Conservation (phyloP, 1,140 invertebrate genomes). For the Leptonema lineaticorne region DNA sequence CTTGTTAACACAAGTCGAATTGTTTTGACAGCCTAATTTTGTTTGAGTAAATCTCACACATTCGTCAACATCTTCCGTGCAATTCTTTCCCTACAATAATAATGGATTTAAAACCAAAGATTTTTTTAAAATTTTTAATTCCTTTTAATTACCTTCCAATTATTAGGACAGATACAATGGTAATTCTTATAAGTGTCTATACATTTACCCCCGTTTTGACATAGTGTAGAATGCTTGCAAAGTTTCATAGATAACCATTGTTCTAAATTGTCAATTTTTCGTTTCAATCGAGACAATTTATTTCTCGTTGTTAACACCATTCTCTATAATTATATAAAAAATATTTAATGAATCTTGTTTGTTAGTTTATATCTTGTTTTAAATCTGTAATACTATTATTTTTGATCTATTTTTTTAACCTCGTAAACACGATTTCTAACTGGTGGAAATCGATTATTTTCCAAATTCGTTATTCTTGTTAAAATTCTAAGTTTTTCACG, state of each 20-base stretch:
- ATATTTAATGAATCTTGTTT: too few species aligned
- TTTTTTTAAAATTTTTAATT: background rate
- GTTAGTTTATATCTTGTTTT: too few species aligned
- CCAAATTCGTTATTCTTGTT: too few species aligned
- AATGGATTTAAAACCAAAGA: background rate
- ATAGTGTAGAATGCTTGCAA: constrained; percentile 70
- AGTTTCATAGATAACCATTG: constrained; percentile 56
- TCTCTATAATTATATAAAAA: background rate
- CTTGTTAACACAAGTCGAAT: constrained; percentile 80
- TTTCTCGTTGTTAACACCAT: constrained; percentile 39
- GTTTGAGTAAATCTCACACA: constrained; percentile 78
- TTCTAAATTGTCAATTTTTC: constrained; percentile 45
- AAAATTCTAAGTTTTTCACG: too few species aligned
- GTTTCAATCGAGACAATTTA: constrained; percentile 50
- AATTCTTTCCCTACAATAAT: constrained; percentile 65
- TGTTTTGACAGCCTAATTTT: constrained; percentile 93
- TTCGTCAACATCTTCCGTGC: constrained; percentile 84
- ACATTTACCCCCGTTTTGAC: constrained; percentile 82
- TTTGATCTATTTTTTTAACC: too few species aligned
- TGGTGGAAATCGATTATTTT: too few species aligned
- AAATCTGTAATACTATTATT: too few species aligned
- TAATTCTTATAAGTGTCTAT: constrained; percentile 70
- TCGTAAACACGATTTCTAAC: too few species aligned
- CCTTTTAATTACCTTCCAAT: constrained; percentile 70
- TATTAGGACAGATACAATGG: constrained; percentile 71